Evolutionary conservation across 2,113 vertebrate genomes (phyloP).

Genomic region (Rhea pennata): DNA sequence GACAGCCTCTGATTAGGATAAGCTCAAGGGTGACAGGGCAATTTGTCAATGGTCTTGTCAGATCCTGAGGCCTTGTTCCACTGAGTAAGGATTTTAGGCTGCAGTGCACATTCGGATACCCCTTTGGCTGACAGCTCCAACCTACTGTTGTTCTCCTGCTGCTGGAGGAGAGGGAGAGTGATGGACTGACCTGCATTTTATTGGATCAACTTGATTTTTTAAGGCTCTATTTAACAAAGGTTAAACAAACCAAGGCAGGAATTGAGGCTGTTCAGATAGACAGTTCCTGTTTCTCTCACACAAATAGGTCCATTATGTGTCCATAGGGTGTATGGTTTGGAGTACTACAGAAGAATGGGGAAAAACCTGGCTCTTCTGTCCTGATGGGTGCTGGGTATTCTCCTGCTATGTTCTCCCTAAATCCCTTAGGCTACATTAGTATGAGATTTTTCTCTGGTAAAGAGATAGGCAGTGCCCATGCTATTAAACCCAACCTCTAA

Average conservation of each 20-base stretch:
- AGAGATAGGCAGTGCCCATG: neutral
- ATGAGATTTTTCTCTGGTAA: neutral
- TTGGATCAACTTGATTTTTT: neutral
- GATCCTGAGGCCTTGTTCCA: neutral
- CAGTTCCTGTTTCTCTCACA: neutral
- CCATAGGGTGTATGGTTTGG: neutral
- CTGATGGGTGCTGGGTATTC: neutral
- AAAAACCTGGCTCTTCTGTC: neutral
- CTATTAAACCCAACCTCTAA: neutral
- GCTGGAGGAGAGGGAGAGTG: neutral
- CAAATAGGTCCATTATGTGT: neutral
- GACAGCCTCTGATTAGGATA: neutral
- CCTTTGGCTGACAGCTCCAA: neutral
- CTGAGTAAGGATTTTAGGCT: neutral
- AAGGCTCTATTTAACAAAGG: neutral
- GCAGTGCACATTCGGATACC: neutral
- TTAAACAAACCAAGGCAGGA: neutral
- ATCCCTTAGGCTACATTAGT: neutral
- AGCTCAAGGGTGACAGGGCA: constrained; percentile 13
- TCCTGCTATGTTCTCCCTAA: neutral
- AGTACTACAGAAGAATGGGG: neutral
- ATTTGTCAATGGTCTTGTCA: constrained; percentile 1
- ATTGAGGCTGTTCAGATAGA: neutral
- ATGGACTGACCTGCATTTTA: neutral
- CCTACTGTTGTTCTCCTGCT: neutral